Percentiles rank a stretch among this genome's conserved stretches.
Conservation (phyloP, 92 coral and sea anemone species). For the Pocillopora meandrina region DNA sequence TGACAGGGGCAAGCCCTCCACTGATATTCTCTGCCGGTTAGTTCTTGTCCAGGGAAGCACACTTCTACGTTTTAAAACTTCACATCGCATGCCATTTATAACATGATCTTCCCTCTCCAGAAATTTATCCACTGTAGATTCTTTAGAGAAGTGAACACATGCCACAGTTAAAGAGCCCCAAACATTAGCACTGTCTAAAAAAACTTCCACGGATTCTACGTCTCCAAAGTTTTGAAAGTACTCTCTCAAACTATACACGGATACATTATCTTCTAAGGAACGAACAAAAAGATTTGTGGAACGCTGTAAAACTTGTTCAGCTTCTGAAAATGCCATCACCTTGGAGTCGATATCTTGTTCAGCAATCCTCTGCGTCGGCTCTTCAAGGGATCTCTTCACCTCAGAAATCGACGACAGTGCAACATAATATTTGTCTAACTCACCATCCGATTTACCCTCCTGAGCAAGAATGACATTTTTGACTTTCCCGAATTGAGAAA, state of each 20-base stretch:
- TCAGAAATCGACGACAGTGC: slow-evolving; percentile 7
- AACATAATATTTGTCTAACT: slow-evolving; percentile 2
- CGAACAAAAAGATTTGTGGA: not conserved
- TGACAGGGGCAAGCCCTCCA: slow-evolving; percentile 20
- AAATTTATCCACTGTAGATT: not conserved
- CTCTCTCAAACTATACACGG: slow-evolving; percentile 13
- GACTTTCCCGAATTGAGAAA: slow-evolving; percentile 26
- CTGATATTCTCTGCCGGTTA: slow-evolving; percentile 7
- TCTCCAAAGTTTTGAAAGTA: slow-evolving; percentile 23
- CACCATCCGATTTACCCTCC: not conserved
- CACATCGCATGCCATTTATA: not conserved
- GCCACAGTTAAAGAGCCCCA: slow-evolving; percentile 4
- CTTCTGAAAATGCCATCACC: not conserved
- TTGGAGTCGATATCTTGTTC: slow-evolving; percentile 20
- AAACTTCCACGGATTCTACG: slow-evolving; percentile 2
- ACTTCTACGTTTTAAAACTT: not conserved
- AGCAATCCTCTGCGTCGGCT: slow-evolving; percentile 16
- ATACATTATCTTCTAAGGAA: not conserved
- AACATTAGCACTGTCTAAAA: not conserved
- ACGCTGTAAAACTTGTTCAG: not conserved
- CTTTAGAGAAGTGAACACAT: slow-evolving; percentile 12
- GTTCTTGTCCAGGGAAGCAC: not conserved
- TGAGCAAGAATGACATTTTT: slow-evolving; percentile 14
- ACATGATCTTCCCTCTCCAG: not conserved
- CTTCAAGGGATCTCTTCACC: slow-evolving; percentile 9